Conservation (phyloP, 2,888 invertebrate genomes). For the Glaucopsyche alexis region DNA sequence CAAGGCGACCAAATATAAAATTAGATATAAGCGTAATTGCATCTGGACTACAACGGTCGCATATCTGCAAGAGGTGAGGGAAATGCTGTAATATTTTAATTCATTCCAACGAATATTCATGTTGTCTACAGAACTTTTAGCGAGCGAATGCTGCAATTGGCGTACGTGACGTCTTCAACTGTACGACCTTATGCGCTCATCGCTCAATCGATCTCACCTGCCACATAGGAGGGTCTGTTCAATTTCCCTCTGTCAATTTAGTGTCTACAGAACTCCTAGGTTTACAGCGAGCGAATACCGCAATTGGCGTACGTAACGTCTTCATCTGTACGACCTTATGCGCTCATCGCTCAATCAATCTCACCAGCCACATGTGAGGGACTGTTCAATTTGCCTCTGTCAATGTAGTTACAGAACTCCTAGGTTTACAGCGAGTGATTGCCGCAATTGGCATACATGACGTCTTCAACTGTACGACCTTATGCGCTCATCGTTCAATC, state of each 20-base stretch:
- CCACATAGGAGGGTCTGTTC: neutral
- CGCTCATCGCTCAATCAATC: slow-evolving; percentile 17
- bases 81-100: no score
- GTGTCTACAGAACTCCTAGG: neutral
- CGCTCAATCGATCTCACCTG: slow-evolving; percentile 21
- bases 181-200: slow-evolving; percentile 22
- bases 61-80: no score
- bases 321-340: slow-evolving; percentile 23
- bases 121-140: neutral
- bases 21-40: no score
- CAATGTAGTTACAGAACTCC: neutral
- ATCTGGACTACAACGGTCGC: no score
- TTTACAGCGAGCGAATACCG: slow-evolving; percentile 20
- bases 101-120: no score
- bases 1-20: no score
- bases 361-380: neutral
- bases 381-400: no score
- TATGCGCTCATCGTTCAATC: slow-evolving; percentile 16
- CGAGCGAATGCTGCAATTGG: slow-evolving; percentile 20
- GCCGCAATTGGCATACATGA: slow-evolving; percentile 25
- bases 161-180: slow-evolving; percentile 21
- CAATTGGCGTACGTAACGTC: slow-evolving; percentile 16
- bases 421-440: neutral
- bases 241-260: no score
- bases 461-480: slow-evolving; percentile 22